Base-by-base conservation (phyloP, 2,888 invertebrate genomes). In the Oscheius sp. region DNA sequence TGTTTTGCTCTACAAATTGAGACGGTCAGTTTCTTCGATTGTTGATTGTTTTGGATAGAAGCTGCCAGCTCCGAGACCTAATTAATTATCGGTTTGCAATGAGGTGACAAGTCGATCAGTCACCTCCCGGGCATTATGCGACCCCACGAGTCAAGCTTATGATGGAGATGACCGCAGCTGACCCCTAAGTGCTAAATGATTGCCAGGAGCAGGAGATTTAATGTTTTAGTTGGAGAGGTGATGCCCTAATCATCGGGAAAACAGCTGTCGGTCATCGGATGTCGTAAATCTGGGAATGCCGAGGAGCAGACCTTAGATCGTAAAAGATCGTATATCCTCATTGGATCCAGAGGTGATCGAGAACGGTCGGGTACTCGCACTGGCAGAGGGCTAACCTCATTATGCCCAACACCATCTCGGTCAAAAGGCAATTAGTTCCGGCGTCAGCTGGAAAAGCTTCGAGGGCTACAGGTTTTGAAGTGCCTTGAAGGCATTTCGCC, bases 61-160 rank as follows among this genome's bases (percentile, higher is more conserved):
- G 64, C 64, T 29, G 21, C 18, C 16, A 35, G 35, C 35, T 35
- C 35, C 35, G 35, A 35, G 35, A 35, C 35, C 29, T 27, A 21
- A 66, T 66, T 66, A 66, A 66, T 66, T 66, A 66, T 52, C 27
- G 66, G 66, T 52, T 66, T 16, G 52, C 49, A 52, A 52, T 52
- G 66, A 49, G 66, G 66, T 66, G 66, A 66, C 66, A 66, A 66
- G 66, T 66, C 66, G 66, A 66, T 66, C 49, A 66, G 66, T 66
- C 66, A 66, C 66, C 66, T 49, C 52, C 61, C 52, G 66, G 52
- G 16, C 66, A 52, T 66, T 66, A 66, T 66, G 46, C 66, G 52
- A 29, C 49, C 64, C 46, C 25, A n/a, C n/a, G 52, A 49, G 49
- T 52, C 49, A 49, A 25, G 66, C 66, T 49, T 66, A 66, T 66